Evolutionary conservation across 2,113 vertebrate species (phyloP).

Genomic region (Herpetotheres cachinnans): DNA sequence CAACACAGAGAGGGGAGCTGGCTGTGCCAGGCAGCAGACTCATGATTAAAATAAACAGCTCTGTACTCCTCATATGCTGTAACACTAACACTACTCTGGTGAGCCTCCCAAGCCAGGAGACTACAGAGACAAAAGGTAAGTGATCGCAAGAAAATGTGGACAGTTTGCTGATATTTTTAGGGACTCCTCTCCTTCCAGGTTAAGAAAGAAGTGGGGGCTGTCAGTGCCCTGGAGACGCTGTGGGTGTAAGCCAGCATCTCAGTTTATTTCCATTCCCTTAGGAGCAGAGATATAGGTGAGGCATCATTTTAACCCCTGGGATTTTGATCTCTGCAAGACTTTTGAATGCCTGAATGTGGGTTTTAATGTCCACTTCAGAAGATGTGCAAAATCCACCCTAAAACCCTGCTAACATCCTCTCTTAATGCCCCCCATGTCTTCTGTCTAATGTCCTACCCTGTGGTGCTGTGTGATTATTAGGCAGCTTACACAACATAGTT

Average conservation of each 20-base stretch:
- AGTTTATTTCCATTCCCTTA: not conserved
- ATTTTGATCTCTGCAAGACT: not conserved
- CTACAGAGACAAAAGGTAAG: not conserved
- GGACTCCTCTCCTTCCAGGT: not conserved
- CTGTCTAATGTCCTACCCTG: not conserved
- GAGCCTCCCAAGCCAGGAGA: not conserved
- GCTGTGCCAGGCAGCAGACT: not conserved
- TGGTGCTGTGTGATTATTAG: not conserved
- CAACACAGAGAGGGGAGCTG: not conserved
- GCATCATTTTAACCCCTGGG: not conserved
- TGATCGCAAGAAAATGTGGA: not conserved
- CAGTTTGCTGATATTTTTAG: not conserved
- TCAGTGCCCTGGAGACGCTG: not conserved
- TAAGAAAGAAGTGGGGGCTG: not conserved
- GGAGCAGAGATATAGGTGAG: not conserved
- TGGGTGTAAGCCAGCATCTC: not conserved
- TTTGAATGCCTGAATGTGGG: not conserved
- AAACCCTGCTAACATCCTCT: not conserved
- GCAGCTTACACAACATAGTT: not conserved
- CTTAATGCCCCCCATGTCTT: not conserved
- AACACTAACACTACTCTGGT: not conserved
- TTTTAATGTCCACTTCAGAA: not conserved
- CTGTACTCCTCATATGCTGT: not conserved
- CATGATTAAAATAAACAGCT: not conserved
- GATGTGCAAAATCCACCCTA: not conserved